Evolutionary conservation across 1,140 invertebrate species (phyloP), one percentile per base, ranked within the genome.

Genomic region (Drosophila paulistorum): DNA sequence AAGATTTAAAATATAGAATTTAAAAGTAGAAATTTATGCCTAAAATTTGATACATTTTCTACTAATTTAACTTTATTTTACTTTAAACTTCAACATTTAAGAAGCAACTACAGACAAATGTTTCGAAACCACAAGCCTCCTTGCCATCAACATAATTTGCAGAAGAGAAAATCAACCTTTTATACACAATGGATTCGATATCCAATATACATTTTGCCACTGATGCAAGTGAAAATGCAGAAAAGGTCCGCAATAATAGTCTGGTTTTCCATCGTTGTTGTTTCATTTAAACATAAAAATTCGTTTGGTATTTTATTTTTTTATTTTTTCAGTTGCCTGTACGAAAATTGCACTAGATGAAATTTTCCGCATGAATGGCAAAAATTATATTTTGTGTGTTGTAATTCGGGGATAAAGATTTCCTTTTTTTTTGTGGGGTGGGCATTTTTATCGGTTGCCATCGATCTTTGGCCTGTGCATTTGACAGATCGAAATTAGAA

Each of bases 401-500:
- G 67, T 30, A 63, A 33, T 13, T 13, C 11, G n/a, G 39, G 26
- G 55, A 13, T 39, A 3, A 60, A 13, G 63, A 23, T 71, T 66
- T 60, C 48, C 35, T 37, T 30, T 33, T 55, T 48, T 42, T 26
- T 45, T 42, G 54, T 37, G 7, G 9, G 4, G n/a, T 9, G 48
- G 61, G 41, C 26, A 63, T 77, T 85, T 87, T 89, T 89, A 89
- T 89, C 84, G 80, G 59, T 57, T 65, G 81, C 85, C 84, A 89
- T 89, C 84, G 84, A 89, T 89, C 84, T 89, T 87, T 87, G 77
- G 77, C 76, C 68, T 72, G 76, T 89, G 84, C 85, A 67, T 81
- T 84, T 89, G 84, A 89, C 84, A 89, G 84, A 89, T 89, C 84
- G 82, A 89, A 89, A 89, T 89, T 89, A 89, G 85, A 89, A 89